Base-by-base conservation (phyloP, 2,888 invertebrate species). In the Cantharis lateralis region DNA sequence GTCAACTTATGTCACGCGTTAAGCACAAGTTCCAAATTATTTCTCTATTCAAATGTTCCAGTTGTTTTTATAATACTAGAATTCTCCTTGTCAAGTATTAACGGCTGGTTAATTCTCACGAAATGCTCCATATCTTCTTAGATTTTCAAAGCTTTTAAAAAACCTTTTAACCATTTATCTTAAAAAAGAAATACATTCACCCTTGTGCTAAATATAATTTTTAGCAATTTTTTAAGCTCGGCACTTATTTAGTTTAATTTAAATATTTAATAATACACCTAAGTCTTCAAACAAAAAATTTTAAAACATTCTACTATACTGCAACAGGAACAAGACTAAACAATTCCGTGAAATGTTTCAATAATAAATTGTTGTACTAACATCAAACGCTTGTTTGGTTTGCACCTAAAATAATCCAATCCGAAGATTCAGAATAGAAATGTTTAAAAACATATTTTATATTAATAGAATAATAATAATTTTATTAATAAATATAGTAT, bases 161-260 rank as follows among this genome's bases (percentile, higher is more conserved):
- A 73, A 70, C 66, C 76, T 66, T 62, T 75, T 70, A 63, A 66
- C 68, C 66, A 74, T 77, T 77, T 73, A 71, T 77, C 70, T 73
- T 74, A 68, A 73, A 73, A 63, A 69, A 71, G 32, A 70, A 73
- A 77, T 73, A 70, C 73, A 64, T 73, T 77, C 70, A 77, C 73
- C 73, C 73, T 62, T 20, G 66, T 68, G 70, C 76, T 77, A 77
- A 77, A 77, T 77, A 77, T 77, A 77, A 71, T 70, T 73, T 77
- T 62, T 20, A 20, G 16, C 18, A 66, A 66, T 66, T 66, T 66
- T 48, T 48, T 48, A 48, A n/a, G 48, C 48, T 48, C 48, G n/a
- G n/a, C 48, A 48, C 48, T 48, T 48, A 48, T 48, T 48, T 48
- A 48, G 48, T 48, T 48, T 48, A 48, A 48, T 48, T 48, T 48